Evolutionary conservation across 2,797 vertebrate genomes (phyloP), one percentile per base, ranked within the genome.

Genomic region (Lagorchestes hirsutus): DNA sequence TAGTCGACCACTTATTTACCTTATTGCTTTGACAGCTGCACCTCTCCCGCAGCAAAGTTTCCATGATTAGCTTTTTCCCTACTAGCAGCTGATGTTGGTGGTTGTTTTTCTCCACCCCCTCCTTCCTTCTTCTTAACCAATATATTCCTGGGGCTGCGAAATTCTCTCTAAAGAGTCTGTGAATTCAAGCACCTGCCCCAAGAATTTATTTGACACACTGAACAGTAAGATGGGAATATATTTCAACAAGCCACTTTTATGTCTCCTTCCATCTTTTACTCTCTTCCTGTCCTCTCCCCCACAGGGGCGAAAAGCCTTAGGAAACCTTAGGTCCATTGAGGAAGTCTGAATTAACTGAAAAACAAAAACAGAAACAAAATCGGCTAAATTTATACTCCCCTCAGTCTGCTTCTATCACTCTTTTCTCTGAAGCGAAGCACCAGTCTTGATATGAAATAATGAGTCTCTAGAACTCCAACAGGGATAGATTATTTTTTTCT

Each of bases 21-120:
- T 99, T 99, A 98, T 98, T 98, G 98, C 98, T 98, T 98, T 98
- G 98, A 98, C 99, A 99, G 99, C 99, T 99, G 99, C 98, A 98
- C 98, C 98, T 99, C 98, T 98, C 97, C 96, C 29, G 98, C 97
- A 97, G 98, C 58, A 98, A 98, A 98, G 98, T 99, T 98, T 98
- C 98, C 95, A 97, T 97, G 96, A 98, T 98, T 98, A 98, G 98
- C 98, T 98, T 98, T 98, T 92, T 97, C 97, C 97, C 93, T 98
- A 95, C 98, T 97, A 98, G 98, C 98, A 99, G 98, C 98, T 98
- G 98, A 99, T 98, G 98, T 98, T 0, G n/a, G 97, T 97, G 94
- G 94, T 94, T 95, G 94, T 96, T 16, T 50, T 55, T 55, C 95
- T 57, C 92, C 55, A 93, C 96, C 95, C 93, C 95, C 97, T 96